A percentile compares a stretch with the other conserved stretches of the same genome.
Evolutionary conservation across 2,113 vertebrate genomes (phyloP).

Genomic region (Triplophysa rosa): DNA sequence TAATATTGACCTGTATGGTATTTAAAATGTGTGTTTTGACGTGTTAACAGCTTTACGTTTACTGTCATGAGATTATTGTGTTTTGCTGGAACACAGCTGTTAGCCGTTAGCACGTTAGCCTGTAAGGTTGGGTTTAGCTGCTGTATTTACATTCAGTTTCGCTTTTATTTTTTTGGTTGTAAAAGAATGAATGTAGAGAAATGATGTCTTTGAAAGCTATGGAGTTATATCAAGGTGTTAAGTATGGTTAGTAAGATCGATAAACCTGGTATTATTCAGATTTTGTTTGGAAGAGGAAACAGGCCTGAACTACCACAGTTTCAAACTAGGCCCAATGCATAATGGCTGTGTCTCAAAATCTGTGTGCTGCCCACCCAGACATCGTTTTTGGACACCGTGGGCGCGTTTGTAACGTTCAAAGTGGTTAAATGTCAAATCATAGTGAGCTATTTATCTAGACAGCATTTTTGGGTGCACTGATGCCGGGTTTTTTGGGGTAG

Average conservation of each 20-base stretch:
- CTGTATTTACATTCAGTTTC: slow-evolving; percentile 41
- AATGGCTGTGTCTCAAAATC: slow-evolving; percentile 28
- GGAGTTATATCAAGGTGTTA: background rate
- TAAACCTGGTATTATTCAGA: background rate
- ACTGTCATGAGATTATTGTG: slow-evolving; percentile 36
- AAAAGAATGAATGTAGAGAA: background rate
- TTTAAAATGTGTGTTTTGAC: background rate
- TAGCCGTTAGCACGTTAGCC: slow-evolving; percentile 39
- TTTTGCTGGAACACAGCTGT: slow-evolving; percentile 39
- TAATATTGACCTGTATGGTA: background rate
- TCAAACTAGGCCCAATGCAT: slow-evolving; percentile 34
- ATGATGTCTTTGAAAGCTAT: background rate
- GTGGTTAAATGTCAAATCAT: background rate
- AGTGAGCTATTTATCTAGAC: background rate
- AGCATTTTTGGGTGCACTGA: background rate
- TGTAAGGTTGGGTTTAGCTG: background rate
- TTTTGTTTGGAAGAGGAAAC: slow-evolving; percentile 34
- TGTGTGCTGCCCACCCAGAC: slow-evolving; percentile 18
- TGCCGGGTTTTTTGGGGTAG: background rate
- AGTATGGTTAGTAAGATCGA: background rate
- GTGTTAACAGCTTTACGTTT: background rate
- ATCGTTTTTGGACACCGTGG: slow-evolving; percentile 5
- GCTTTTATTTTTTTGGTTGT: slow-evolving; percentile 3
- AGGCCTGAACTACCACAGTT: slow-evolving; percentile 33
- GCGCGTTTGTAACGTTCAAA: slow-evolving; percentile 13